These are phyloP conservation scores for Arothron firmamentum DNA, from an alignment of 2,113 vertebrate species.

Conservation along the genomic window DNA sequence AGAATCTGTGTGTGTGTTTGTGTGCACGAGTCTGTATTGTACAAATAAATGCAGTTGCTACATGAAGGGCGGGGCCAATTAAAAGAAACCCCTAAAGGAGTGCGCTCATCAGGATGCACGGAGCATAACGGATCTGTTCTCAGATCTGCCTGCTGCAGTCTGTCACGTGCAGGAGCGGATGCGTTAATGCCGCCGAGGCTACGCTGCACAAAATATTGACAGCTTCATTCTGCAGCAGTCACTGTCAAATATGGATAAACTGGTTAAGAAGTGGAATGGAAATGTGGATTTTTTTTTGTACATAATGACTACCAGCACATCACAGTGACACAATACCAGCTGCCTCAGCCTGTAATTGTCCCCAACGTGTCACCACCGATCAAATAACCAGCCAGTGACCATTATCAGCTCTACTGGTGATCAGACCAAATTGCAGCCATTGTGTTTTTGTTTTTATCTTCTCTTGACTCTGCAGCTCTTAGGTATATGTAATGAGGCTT, in stretches of 20 bases:
- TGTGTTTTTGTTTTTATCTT: background rate
- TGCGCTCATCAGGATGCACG: conserved; percentile 58
- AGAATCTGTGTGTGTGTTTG: conserved; percentile 10
- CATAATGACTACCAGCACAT: no score
- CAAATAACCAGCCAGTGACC: conserved; percentile 9
- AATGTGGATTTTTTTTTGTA: no score
- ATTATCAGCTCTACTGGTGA: conserved; percentile 24
- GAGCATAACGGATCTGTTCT: conserved; percentile 45
- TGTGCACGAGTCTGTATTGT: conserved; percentile 17
- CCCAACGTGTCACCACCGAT: no score
- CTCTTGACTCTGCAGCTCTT: background rate
- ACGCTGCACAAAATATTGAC: conserved; percentile 21
- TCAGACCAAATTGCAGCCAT: conserved; percentile 8
- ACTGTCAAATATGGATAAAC: conserved; percentile 5
- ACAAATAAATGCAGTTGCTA: conserved; percentile 51
- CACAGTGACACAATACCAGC: no score
- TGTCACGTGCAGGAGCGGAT: conserved; percentile 35
- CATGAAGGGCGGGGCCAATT: conserved; percentile 61
- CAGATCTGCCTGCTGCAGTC: conserved; percentile 43
- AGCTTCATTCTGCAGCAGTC: conserved; percentile 29
- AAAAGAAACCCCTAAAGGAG: conserved; percentile 52
- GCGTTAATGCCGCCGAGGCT: conserved; percentile 18
- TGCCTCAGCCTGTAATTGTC: no score
- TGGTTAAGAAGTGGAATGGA: no score
- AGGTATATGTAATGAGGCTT: conserved; percentile 24